Evolutionary conservation across 1,140 invertebrate genomes (phyloP), one percentile per base, ranked within the genome.

Genomic region (Planococcus citri): DNA sequence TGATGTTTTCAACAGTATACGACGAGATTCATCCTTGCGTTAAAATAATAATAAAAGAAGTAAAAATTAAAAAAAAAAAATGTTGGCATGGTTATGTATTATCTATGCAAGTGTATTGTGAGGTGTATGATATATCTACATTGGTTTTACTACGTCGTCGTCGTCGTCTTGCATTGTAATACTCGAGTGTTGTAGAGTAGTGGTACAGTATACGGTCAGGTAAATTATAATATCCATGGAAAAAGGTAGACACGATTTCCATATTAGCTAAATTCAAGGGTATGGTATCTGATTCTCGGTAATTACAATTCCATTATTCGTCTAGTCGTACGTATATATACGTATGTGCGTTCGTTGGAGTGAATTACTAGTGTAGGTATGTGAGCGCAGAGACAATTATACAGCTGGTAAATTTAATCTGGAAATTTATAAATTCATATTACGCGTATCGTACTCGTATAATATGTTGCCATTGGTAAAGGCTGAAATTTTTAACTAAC

Each of bases 191-290:
- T n/a, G n/a, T n/a, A n/a, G n/a, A n/a, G n/a, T n/a, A n/a, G n/a
- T n/a, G 10, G 41, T 51, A 37, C 14, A 37, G 41, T 51, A 51
- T 6, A 51, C 41, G n/a, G 41, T 51, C 41, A 51, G 17, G 22
- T 64, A 64, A 64, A 64, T 64, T 64, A 64, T 27, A 64, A 64
- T 27, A 64, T 27, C 60, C 60, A 27, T 27, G 24, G 25, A 64
- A 64, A 58, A 58, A 58, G 51, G 60, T 64, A 64, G 25, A 64
- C 60, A 64, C 60, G 60, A 64, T 64, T 64, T 64, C 60, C 60
- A 64, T 64, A 64, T 64, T 64, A 64, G 60, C 25, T 51, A 51
- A 64, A 64, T 64, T 64, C 60, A 64, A 64, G 60, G 60, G 60
- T 64, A 64, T 17, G 60, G 25, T 64, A 64, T 64, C 60, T 27